phyloP scores from a whole-genome alignment of 1,140 invertebrate species.

The Zophobas atratus region DNA sequence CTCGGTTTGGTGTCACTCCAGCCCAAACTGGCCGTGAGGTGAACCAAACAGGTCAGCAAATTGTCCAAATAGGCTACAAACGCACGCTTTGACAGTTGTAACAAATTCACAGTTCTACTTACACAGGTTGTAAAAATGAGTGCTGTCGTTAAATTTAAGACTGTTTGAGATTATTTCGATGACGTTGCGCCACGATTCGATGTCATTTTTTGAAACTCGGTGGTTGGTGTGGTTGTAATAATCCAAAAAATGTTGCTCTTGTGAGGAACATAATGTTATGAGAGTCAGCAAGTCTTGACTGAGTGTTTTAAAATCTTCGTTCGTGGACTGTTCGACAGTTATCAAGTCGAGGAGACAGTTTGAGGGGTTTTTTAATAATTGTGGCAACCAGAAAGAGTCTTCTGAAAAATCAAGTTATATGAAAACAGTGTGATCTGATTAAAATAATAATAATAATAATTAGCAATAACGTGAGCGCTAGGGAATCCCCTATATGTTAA shows the following conservation, averaged over 20 bases:
- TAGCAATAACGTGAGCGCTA: too few relatives aligned
- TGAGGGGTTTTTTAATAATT: slow-evolving; percentile 61
- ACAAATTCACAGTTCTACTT: slow-evolving; percentile 46
- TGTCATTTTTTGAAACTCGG: slow-evolving; percentile 31
- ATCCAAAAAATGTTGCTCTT: slow-evolving; percentile 63
- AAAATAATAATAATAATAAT: too few relatives aligned
- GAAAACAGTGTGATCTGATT: too few relatives aligned
- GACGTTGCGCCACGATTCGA: slow-evolving; percentile 60
- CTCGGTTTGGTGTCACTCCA: slow-evolving; percentile 68
- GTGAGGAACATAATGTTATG: slow-evolving; percentile 59
- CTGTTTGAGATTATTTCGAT: slow-evolving; percentile 64
- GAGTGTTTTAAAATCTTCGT: slow-evolving; percentile 58
- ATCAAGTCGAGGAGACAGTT: slow-evolving; percentile 59
- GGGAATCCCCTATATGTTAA: too few relatives aligned
- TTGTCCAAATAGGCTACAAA: slow-evolving; percentile 71
- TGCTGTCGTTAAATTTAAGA: slow-evolving; percentile 64
- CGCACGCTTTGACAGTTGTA: slow-evolving; percentile 45
- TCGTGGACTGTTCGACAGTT: slow-evolving; percentile 46
- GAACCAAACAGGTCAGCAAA: slow-evolving; percentile 69
- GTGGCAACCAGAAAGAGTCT: slow-evolving; percentile 57
- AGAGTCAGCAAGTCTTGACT: slow-evolving; percentile 62
- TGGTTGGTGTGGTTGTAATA: slow-evolving; percentile 42
- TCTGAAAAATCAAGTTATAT: neutral
- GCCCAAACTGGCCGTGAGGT: slow-evolving; percentile 69
- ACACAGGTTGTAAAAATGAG: slow-evolving; percentile 74